phyloP scores from a whole-genome alignment of 2,113 vertebrate species.

The Limnothrissa miodon region DNA sequence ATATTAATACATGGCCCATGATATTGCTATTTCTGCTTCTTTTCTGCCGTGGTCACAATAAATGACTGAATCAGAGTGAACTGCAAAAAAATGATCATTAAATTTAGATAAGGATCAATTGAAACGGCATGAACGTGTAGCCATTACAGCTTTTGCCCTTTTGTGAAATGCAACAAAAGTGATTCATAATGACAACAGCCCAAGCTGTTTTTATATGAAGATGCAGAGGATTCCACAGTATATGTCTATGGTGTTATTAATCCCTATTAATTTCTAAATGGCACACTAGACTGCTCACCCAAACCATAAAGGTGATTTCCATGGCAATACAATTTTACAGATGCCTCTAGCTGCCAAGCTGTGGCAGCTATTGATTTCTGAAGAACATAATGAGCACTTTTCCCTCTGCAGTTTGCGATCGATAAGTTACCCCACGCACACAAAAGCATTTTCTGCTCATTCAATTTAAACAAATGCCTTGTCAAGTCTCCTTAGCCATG shows the following conservation, averaged over 20 bases:
- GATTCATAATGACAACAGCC: no score
- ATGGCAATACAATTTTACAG: conserved; percentile 11
- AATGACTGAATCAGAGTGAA: no score
- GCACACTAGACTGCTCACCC: neutral
- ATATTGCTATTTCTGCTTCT: no score
- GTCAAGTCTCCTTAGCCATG: neutral
- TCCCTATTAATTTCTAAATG: neutral
- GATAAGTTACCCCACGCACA: neutral
- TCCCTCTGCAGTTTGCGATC: neutral
- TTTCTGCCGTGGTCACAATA: no score
- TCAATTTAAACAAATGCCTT: conserved; percentile 15
- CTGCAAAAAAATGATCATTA: no score
- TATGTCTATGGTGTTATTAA: neutral
- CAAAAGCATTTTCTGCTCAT: neutral
- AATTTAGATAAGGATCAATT: no score
- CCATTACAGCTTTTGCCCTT: no score
- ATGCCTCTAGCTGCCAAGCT: neutral
- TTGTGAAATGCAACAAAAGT: no score
- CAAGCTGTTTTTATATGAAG: no score
- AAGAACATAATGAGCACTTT: neutral
- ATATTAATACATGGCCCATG: no score
- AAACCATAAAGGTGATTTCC: neutral
- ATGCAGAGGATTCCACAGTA: neutral
- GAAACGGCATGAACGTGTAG: no score
- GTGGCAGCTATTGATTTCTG: conserved; percentile 4